phyloP scores from a whole-genome alignment of 2,113 vertebrate genomes.

The Leptocoma aspasia region DNA sequence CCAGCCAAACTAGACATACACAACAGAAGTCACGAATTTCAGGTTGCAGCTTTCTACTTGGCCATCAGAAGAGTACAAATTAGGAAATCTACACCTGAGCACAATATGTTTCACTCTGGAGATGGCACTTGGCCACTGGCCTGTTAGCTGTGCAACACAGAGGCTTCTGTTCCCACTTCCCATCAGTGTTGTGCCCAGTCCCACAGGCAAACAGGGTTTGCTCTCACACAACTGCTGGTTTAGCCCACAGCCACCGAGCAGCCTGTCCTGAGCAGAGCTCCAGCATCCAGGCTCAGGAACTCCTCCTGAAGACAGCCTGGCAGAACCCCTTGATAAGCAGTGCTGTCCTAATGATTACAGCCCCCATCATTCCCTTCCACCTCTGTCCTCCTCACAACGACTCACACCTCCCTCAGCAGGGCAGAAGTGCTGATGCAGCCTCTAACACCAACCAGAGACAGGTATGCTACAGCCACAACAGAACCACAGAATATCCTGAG shows the following conservation, averaged over 20 bases:
- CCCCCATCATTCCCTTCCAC: background rate
- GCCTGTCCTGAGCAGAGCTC: background rate
- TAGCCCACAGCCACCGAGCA: accelerated
- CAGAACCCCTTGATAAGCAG: background rate
- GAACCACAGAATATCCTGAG: background rate
- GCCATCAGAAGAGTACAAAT: background rate
- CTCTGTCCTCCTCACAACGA: background rate
- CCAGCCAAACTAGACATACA: background rate
- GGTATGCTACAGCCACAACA: background rate
- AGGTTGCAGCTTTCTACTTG: background rate
- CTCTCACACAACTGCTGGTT: background rate
- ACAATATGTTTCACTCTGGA: background rate
- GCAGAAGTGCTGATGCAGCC: background rate
- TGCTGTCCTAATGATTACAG: background rate
- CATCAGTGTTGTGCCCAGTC: background rate
- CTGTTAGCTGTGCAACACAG: background rate
- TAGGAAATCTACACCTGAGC: background rate
- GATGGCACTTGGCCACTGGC: background rate
- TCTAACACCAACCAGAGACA: background rate
- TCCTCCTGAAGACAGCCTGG: background rate
- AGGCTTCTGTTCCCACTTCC: background rate
- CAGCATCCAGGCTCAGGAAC: background rate
- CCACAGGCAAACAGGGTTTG: background rate
- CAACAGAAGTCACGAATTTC: background rate
- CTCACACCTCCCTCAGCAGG: background rate